Conservation (phyloP, 2,888 invertebrate genomes). For the Acleris holmiana region DNA sequence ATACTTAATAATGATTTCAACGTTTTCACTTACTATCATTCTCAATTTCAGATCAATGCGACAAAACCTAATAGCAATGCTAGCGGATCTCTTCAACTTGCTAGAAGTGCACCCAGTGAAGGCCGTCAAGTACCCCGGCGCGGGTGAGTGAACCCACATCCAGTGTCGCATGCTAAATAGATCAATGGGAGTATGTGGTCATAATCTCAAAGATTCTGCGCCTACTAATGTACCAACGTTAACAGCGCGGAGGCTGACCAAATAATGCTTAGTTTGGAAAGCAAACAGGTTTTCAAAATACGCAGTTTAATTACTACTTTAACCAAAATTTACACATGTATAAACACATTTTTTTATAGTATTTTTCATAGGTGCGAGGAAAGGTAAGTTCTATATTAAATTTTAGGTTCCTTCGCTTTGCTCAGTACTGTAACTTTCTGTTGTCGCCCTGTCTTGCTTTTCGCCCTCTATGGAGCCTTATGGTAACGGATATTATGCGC, state of each 20-base stretch:
- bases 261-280: constrained; percentile 14
- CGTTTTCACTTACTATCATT: neutral
- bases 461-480: constrained; percentile 23
- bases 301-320: constrained; percentile 5
- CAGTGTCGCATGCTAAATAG: constrained; percentile 72
- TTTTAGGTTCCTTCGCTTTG: constrained; percentile 26
- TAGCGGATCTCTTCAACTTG: constrained; percentile 97
- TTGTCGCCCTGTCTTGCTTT: constrained; percentile 36
- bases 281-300: neutral
- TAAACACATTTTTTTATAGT: constrained; percentile 32
- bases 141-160: constrained; percentile 71
- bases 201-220: constrained; percentile 75
- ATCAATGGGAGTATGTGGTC: constrained; percentile 83
- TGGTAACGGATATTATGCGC: constrained; percentile 32
- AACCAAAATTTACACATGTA: constrained; percentile 7
- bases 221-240: constrained; percentile 35
- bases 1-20: too few species aligned
- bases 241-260: constrained; percentile 28
- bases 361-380: constrained; percentile 14
- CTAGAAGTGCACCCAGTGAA: constrained; percentile 96
- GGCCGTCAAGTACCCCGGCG: constrained; percentile 93
- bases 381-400: constrained; percentile 29
- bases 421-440: constrained; percentile 29
- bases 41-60: constrained; percentile 83
- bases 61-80: constrained; percentile 94